Base-by-base conservation (phyloP, 2,113 vertebrate genomes). In the Malurus alboscapulatus region DNA sequence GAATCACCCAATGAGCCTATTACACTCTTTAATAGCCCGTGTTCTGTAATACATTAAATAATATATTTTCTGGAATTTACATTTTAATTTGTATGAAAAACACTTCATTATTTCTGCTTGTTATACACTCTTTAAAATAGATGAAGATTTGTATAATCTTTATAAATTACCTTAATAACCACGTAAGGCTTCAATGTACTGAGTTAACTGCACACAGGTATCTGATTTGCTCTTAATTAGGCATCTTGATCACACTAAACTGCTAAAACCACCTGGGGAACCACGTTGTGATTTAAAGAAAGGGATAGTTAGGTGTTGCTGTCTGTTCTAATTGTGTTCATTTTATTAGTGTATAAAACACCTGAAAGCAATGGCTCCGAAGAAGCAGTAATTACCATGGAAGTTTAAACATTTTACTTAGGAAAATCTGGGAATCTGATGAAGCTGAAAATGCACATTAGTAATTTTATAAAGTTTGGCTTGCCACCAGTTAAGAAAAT, bases 401-500 rank as follows among this genome's bases (percentile, higher is more conserved):
- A 75, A 78, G 27, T 72, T 90, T 48, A 53, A 88, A 83, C 25
- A 30, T 36, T 68, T 72, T 59, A 65, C 73, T 94, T 0, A 93
- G 74, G 78, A 91, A 85, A 95, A 81, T 25, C 59, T 54, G 92
- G 91, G 86, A 85, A 84, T 29, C 55, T 42, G 55, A 88, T 42
- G 90, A 91, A 77, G 72, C 54, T 92, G 90, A 83, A 97, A 95
- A 96, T 51, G 63, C 61, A 90, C 69, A 61, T 94, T 61, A 91
- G 74, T 82, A 0, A 34, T 53, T 87, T 95, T 94, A 94, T 76
- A 95, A 95, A 96, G 89, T 84, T 86, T 90, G 90, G 84, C 77
- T 90, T 88, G 93, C 76, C 63, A 95, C 67, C 76, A 67, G 74
- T 90, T 94, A 96, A 95, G 95, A 97, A 97, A 94, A 96, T 88